phyloP scores from a whole-genome alignment of 2,113 vertebrate species.

The Pelvicachromis taeniatus region DNA sequence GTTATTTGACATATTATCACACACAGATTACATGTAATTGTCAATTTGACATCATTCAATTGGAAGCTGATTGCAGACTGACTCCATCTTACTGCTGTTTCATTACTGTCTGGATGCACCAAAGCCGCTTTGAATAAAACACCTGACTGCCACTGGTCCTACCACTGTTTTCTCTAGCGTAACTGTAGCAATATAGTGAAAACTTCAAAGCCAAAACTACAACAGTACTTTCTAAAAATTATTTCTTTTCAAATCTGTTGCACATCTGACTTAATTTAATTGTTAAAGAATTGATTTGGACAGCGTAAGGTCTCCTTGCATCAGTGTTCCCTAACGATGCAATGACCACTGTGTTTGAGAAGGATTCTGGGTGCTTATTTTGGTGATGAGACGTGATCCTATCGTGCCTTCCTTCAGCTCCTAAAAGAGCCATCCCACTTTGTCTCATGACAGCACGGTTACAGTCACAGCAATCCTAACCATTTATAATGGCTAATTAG shows the following conservation, averaged over 20 bases:
- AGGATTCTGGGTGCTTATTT: background rate
- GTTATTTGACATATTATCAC: accelerated
- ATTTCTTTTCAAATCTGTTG: background rate
- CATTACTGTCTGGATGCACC: background rate
- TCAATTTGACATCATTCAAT: background rate
- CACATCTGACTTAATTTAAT: background rate
- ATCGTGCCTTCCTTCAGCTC: background rate
- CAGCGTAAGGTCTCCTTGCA: background rate
- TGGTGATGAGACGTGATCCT: background rate
- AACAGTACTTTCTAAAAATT: background rate
- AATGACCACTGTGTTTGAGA: background rate
- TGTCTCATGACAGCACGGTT: conserved; percentile 8
- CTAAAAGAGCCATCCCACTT: conserved; percentile 1
- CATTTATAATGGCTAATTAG: conserved; percentile 64
- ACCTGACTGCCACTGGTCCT: background rate
- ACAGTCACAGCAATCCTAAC: conserved; percentile 27
- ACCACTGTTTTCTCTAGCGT: background rate
- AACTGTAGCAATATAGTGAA: background rate
- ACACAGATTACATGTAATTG: background rate
- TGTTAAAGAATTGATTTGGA: background rate
- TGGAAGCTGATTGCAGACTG: background rate
- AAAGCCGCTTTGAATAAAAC: background rate
- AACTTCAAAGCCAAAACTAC: background rate
- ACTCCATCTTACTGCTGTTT: background rate
- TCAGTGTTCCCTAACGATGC: background rate